Base-by-base conservation (phyloP, 2,888 invertebrate species). In the Ophioninae sp. region DNA sequence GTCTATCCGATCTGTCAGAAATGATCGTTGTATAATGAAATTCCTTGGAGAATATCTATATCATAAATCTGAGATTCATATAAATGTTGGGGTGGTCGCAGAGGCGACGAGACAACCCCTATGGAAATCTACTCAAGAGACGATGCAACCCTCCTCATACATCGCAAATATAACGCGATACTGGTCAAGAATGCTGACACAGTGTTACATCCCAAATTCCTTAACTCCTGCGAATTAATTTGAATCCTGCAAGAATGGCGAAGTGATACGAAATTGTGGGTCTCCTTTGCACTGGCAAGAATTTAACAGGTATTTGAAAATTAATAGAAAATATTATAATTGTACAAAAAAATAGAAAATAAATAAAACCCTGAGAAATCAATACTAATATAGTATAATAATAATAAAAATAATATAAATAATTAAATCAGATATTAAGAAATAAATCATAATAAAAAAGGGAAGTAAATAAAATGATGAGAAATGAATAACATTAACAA, bases 181-280 rank as follows among this genome's bases (percentile, higher is more conserved):
- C 69, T 79, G 81, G 80, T 81, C 41, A 65, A 65, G 74, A 59
- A 73, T 76, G 77, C 78, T 68, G 81, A 79, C 68, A 75, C 76
- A 44, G 69, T 76, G 63, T 76, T 30, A 2, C 30, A 58, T 69
- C 22, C n/a, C 22, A 44, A 72, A 64, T 59, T 77, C 75, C 67
- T 79, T 71, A 75, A 83, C 81, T 82, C 77, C 82, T 30, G 51
- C 84, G 87, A 85, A 89, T 90, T 89, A 88, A 90, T 89, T 89
- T 88, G 87, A 85, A 86, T 85, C 82, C 81, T 81, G 64, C 87
- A 88, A 85, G 86, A 88, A 87, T 88, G 86, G 84, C 81, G 87
- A 82, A 85, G 71, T 79, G 59, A 51, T 17, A n/a, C 30, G 61
- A 67, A 20, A 63, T 63, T 58, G 22, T 39, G 9, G 7, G 13